Conservation (phyloP, 2,797 vertebrate species). For the Lerista edwardsae region DNA sequence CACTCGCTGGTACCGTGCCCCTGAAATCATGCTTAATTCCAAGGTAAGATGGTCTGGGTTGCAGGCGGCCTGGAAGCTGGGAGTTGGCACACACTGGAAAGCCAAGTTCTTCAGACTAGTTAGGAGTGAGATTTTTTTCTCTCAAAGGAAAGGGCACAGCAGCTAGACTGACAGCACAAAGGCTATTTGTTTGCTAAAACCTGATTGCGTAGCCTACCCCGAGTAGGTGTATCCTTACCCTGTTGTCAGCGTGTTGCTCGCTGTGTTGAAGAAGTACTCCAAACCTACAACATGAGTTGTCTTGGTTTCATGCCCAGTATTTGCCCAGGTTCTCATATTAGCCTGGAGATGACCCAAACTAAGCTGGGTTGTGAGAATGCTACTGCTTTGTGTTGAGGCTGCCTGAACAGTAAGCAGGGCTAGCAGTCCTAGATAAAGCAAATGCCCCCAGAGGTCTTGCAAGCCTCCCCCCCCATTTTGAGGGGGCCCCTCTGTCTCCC, state of each 20-base stretch:
- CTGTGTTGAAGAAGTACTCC: background rate
- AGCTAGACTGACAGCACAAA: background rate
- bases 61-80: background rate
- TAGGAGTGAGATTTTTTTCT: background rate
- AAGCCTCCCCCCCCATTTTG: too few species aligned
- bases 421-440: too few species aligned
- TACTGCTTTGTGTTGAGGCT: too few species aligned
- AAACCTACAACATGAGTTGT: background rate
- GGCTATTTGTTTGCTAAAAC: background rate
- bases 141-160: background rate
- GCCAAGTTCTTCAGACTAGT: background rate
- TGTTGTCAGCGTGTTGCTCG: background rate
- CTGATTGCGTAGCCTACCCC: background rate
- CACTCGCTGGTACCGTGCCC: slow-evolving; percentile 94
- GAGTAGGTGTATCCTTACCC: background rate
- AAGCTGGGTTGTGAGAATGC: too few species aligned
- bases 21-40: slow-evolving; percentile 95
- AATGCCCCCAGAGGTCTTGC: too few species aligned
- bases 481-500: too few species aligned
- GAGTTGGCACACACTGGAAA: background rate
- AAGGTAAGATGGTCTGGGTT: slow-evolving; percentile 76
- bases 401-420: too few species aligned
- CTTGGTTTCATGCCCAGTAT: background rate
- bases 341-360: too few species aligned
- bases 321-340: background rate